Base-by-base conservation (phyloP, 2,113 vertebrate species). In the Hyla sarda region DNA sequence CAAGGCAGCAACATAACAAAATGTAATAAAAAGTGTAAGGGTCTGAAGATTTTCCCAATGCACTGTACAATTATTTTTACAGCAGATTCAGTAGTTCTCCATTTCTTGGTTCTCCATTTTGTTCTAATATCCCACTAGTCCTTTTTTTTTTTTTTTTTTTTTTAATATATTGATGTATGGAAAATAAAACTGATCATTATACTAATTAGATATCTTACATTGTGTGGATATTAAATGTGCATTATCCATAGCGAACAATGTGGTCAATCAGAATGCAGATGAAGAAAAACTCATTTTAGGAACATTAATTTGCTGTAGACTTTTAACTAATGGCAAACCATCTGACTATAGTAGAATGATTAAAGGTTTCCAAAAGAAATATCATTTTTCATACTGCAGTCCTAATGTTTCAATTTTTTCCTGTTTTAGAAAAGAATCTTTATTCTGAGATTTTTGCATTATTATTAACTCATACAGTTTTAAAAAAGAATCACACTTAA, bases 241-340 rank as follows among this genome's bases (percentile, higher is more conserved):
- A 17, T 17, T 41, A 72, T 72, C 34, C 60, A n/a, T n/a, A 10
- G n/a, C 4, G 23, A 28, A 62, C n/a, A 25, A 62, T 73, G 37
- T 11, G 41, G 71, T 73, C 37, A 73, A n/a, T 73, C 19, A 45
- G n/a, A 73, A 1, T 23, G 6, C 17, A 45, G 12, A 48, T 47
- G 8, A 41, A 41, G 8, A 41, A 41, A 5, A 41, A 41, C 3
- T 41, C 3, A 3, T 5, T 41, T 41, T 75, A 9, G n/a, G n/a
- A 74, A 48, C 11, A 48, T 75, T 48, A 14, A 75, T 48, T 75
- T 75, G 32, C 41, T 75, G 41, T 75, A 75, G 34, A 25, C 41
- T 48, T 75, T 25, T 25, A 17, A 69, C 13, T 71, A 71, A 71
- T 37, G n/a, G 9, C 45, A 16, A 48, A 75, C 21, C 32, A 17